A percentile compares a stretch with the other conserved stretches of the same genome.
Evolutionary conservation across 2,113 vertebrate species (phyloP).

Genomic region (Oplegnathus fasciatus): DNA sequence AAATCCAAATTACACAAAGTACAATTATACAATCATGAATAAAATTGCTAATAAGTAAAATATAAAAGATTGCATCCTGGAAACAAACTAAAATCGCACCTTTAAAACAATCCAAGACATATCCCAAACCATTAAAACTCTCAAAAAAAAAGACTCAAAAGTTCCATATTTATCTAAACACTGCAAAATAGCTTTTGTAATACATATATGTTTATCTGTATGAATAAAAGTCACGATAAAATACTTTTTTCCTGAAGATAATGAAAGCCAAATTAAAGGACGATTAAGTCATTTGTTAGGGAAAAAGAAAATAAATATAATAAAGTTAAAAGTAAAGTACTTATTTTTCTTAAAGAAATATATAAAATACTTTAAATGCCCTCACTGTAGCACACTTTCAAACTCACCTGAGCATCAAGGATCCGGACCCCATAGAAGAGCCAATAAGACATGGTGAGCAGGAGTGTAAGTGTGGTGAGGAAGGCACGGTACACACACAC

Average conservation of each 20-base stretch:
- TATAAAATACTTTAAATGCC: not conserved
- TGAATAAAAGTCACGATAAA: not conserved
- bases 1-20: not conserved
- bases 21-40: not conserved
- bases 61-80: not conserved
- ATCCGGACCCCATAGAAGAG: constrained; percentile 97
- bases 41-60: not conserved
- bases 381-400: not conserved
- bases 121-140: not conserved
- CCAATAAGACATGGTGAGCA: constrained; percentile 97
- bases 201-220: not conserved
- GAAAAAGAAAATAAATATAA: no score
- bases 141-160: no score
- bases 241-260: not conserved
- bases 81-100: not conserved
- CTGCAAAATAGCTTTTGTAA: not conserved
- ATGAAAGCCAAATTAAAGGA: not conserved
- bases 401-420: constrained; percentile 88
- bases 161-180: not conserved
- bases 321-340: not conserved
- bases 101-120: not conserved
- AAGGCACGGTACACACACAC: constrained; percentile 93
- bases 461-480: constrained; percentile 91
- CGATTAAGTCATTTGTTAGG: no score
- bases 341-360: not conserved